These are phyloP conservation scores for Butastur rufipennis DNA, from an alignment of 2,113 vertebrate species.

Conservation along the genomic window DNA sequence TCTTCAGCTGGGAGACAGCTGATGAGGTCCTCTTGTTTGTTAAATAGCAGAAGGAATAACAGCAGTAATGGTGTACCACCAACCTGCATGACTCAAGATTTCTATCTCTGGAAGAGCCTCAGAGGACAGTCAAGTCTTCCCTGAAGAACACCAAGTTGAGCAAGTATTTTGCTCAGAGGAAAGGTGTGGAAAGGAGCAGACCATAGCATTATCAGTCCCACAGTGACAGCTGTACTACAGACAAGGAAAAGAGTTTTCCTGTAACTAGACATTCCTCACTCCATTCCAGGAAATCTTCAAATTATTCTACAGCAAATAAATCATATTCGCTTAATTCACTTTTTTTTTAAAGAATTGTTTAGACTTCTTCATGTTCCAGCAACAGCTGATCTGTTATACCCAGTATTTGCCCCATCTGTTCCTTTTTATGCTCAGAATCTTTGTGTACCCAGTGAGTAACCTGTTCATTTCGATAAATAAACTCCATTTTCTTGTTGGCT, in stretches of 20 bases:
- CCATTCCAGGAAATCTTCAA: not conserved
- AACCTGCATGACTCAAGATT: not conserved
- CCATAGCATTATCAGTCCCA: not conserved
- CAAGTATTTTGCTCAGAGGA: not conserved
- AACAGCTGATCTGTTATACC: not conserved
- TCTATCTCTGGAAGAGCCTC: not conserved
- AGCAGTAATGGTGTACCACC: not conserved
- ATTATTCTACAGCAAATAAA: not conserved
- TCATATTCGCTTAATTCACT: not conserved
- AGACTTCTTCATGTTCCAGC: not conserved
- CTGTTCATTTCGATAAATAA: not conserved
- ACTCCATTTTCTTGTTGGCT: not conserved
- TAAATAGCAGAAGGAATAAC: not conserved
- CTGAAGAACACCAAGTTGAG: rapidly evolving
- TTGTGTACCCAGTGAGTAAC: not conserved
- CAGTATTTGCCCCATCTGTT: not conserved
- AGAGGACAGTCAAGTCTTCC: not conserved
- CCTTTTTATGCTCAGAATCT: not conserved
- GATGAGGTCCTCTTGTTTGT: rapidly evolving
- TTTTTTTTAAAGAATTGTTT: not conserved
- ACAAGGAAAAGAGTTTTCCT: not conserved
- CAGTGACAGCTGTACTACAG: not conserved
- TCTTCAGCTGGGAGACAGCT: not conserved
- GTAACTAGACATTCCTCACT: not conserved
- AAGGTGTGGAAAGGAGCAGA: not conserved